These are phyloP conservation scores for Chondrilla cf. caribensis DNA, from an alignment of 37 sponge, comb jelly and placozoan species.

Conservation along the genomic window DNA sequence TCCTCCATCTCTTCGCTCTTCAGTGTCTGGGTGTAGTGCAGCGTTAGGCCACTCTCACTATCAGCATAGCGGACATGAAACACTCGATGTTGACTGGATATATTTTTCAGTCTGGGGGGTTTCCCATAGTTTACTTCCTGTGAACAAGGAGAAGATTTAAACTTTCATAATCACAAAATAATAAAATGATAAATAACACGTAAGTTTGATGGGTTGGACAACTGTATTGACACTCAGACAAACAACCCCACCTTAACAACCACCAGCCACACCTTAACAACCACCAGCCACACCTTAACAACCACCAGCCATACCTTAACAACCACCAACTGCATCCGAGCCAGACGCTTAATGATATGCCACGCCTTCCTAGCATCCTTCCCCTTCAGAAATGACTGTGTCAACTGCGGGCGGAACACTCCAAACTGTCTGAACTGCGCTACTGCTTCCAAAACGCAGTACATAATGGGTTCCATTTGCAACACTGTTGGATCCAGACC, in stretches of 20 bases:
- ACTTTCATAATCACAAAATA: too few relatives aligned
- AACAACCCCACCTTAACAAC: too few relatives aligned
- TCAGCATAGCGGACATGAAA: neutral
- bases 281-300: slow-evolving; percentile 34
- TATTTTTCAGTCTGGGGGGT: neutral
- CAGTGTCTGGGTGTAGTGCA: neutral
- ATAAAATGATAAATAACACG: too few relatives aligned
- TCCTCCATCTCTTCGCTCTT: slow-evolving; percentile 10
- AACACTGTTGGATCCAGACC: neutral
- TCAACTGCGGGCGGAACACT: slow-evolving; percentile 33
- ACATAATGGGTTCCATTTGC: slow-evolving; percentile 28
- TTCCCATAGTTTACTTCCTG: neutral
- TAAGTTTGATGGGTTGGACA: too few relatives aligned
- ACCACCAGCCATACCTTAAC: slow-evolving; percentile 38
- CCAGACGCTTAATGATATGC: slow-evolving; percentile 32
- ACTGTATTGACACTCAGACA: too few relatives aligned
- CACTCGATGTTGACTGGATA: neutral
- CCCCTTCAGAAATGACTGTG: slow-evolving; percentile 30
- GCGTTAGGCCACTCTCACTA: neutral
- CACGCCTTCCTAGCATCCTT: slow-evolving; percentile 59
- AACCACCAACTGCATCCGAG: neutral
- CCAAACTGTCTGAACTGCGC: slow-evolving; percentile 37
- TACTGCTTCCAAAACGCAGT: slow-evolving; percentile 57
- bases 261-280: too few relatives aligned
- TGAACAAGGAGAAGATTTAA: too few relatives aligned